phyloP scores from a whole-genome alignment of 1,140 invertebrate genomes.

The Drosophila kohkoa region DNA sequence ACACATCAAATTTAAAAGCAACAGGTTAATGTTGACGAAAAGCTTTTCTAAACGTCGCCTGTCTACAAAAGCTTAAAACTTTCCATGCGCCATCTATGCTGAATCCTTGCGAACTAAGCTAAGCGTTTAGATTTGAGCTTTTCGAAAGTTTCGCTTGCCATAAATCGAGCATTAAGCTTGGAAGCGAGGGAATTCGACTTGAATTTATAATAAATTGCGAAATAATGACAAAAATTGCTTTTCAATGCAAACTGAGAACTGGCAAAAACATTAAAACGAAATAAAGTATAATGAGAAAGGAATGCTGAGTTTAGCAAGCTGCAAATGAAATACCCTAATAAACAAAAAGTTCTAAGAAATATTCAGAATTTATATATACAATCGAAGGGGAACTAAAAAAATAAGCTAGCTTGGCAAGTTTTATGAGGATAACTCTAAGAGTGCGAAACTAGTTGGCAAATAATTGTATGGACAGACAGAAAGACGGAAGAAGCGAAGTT shows the following conservation, averaged over 20 bases:
- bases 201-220: conserved; percentile 35
- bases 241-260: conserved; percentile 47
- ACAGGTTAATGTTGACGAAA: conserved; percentile 47
- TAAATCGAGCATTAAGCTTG: conserved; percentile 32
- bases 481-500: no score
- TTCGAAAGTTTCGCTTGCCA: conserved; percentile 33
- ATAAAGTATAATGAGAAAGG: neutral
- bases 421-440: no score
- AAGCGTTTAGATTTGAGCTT: conserved; percentile 21
- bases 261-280: conserved; percentile 12
- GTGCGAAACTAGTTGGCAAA: no score
- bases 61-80: conserved; percentile 34
- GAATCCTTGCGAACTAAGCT: conserved; percentile 44
- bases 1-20: conserved; percentile 21
- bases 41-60: conserved; percentile 53
- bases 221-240: conserved; percentile 46
- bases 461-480: no score
- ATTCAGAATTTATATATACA: no score
- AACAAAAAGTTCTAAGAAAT: neutral
- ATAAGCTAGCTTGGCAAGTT: no score
- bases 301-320: neutral
- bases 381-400: no score
- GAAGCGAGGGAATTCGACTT: conserved; percentile 4
- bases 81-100: conserved; percentile 52
- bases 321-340: neutral